Conservation (phyloP, 2,113 vertebrate genomes). For the Halcyon senegalensis region DNA sequence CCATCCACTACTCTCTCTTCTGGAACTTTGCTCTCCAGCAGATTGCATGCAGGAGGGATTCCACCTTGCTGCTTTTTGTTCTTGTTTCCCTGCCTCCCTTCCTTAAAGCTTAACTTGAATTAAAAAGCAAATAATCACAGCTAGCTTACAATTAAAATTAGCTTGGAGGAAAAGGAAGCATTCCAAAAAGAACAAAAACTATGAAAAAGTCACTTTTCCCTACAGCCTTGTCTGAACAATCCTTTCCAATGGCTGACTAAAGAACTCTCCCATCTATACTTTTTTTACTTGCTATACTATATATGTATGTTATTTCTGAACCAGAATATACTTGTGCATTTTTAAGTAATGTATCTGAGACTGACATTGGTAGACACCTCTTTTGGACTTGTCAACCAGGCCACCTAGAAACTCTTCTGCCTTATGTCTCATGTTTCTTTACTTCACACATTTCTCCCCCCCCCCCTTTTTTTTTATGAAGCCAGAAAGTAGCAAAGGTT, state of each 20-base stretch:
- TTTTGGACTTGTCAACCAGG: neutral
- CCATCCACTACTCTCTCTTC: neutral
- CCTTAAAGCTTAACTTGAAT: neutral
- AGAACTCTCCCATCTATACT: neutral
- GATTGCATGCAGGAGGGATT: neutral
- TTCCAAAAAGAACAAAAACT: neutral
- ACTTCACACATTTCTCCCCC: neutral
- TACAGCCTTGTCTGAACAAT: neutral
- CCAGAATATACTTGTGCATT: neutral
- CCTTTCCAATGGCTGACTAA: neutral
- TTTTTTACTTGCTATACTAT: neutral
- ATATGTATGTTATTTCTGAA: neutral
- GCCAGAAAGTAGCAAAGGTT: neutral
- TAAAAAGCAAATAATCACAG: conserved; percentile 18
- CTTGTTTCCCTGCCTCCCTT: neutral
- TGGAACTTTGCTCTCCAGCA: neutral
- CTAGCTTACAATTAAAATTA: neutral
- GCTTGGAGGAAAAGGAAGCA: neutral
- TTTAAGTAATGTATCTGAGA: neutral
- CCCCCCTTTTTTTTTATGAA: neutral
- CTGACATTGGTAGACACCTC: neutral
- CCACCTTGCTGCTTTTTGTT: neutral
- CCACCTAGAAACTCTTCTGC: neutral
- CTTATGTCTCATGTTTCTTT: neutral
- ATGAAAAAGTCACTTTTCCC: neutral